Percentiles rank a stretch among this genome's conserved stretches.
Evolutionary conservation across 2,113 vertebrate genomes (phyloP).

Genomic region (Puntigrus tetrazona): DNA sequence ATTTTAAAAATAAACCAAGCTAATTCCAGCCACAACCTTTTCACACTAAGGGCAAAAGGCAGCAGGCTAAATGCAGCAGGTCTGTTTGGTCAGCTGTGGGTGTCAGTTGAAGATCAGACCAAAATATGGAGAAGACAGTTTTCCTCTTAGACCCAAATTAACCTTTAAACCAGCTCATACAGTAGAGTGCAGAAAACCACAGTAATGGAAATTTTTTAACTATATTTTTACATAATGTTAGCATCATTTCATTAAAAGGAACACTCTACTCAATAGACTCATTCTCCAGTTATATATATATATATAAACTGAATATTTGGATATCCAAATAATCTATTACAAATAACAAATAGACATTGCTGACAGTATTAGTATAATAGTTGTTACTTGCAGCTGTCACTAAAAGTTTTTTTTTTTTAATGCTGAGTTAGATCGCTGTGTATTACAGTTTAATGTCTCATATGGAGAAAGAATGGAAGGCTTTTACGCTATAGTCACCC

Average conservation of each 20-base stretch:
- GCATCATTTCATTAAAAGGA: too few relatives aligned
- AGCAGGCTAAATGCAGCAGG: constrained; percentile 42
- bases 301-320: too few relatives aligned
- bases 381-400: background rate
- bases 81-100: constrained; percentile 51
- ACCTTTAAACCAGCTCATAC: constrained; percentile 19
- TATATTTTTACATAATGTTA: too few relatives aligned
- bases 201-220: too few relatives aligned
- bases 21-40: constrained; percentile 24
- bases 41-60: constrained; percentile 19
- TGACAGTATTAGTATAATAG: background rate
- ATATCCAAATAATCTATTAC: background rate
- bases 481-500: background rate
- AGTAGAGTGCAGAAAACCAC: background rate
- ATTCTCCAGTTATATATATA: too few relatives aligned
- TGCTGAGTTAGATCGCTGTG: background rate
- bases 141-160: constrained; percentile 42
- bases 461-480: background rate
- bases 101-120: constrained; percentile 50
- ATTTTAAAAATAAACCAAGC: constrained; percentile 9
- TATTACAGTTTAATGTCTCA: background rate
- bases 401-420: constrained; percentile 12
- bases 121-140: constrained; percentile 18
- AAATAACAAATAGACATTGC: too few relatives aligned
- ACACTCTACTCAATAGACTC: too few relatives aligned